Conservation (phyloP, 2,888 invertebrate species). For the Steinernema hermaphroditum region DNA sequence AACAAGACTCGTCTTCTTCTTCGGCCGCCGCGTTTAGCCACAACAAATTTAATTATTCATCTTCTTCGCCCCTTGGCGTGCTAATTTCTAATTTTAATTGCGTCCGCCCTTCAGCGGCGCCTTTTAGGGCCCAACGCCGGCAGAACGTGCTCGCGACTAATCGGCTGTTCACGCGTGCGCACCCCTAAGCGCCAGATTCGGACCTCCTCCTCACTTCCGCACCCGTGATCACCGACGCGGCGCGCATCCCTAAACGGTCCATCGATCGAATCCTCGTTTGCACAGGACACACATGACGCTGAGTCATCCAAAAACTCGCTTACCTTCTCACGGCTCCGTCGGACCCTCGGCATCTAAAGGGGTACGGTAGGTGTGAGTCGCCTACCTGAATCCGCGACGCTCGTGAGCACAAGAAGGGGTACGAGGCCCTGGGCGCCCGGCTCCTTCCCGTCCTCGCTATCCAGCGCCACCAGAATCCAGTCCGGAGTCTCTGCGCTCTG, state of each 20-base stretch:
- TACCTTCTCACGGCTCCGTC: slow-evolving; percentile 17
- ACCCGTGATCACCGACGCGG: neutral
- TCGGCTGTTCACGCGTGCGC: neutral
- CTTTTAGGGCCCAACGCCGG: too few relatives aligned
- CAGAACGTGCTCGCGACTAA: too few relatives aligned
- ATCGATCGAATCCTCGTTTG: neutral
- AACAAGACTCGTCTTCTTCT: too few relatives aligned
- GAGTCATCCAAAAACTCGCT: neutral
- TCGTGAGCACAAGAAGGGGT: slow-evolving; percentile 5
- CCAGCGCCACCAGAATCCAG: slow-evolving; percentile 23
- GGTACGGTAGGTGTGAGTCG: too few relatives aligned
- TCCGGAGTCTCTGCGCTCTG: slow-evolving; percentile 17
- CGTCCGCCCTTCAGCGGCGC: neutral
- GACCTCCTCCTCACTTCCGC: too few relatives aligned
- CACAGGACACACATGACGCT: neutral
- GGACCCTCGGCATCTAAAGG: neutral
- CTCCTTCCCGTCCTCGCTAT: slow-evolving; percentile 14
- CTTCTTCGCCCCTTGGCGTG: neutral
- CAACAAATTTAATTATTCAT: slow-evolving; percentile 6
- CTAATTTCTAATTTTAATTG: neutral
- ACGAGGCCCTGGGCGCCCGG: neutral
- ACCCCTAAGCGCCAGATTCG: too few relatives aligned
- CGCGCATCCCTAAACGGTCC: neutral
- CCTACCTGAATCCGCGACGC: slow-evolving; percentile 21
- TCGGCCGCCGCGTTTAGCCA: neutral